Conservation (phyloP, 2,888 invertebrate species). For the Sarcophaga rosellei region DNA sequence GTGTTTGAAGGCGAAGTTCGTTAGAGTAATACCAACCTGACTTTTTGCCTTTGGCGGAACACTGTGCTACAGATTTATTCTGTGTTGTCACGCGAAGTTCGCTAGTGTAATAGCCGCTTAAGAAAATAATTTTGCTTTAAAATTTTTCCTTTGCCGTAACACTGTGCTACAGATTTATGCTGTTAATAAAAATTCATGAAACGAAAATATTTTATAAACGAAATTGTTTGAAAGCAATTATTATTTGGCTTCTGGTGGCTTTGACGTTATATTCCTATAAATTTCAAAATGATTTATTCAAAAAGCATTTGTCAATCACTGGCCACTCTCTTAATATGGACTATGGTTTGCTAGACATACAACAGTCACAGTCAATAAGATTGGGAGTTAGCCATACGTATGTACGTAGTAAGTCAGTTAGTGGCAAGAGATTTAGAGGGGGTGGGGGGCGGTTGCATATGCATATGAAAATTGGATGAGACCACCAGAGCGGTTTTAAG, state of each 20-base stretch:
- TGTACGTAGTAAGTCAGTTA: too few species aligned
- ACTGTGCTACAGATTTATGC: neutral
- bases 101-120: too few species aligned
- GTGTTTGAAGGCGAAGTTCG: too few species aligned
- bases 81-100: neutral
- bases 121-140: neutral
- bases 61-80: neutral
- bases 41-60: neutral
- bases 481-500: conserved; percentile 48
- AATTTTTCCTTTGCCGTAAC: neutral
- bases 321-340: neutral
- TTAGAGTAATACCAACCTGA: too few species aligned
- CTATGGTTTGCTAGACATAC: neutral
- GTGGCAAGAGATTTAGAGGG: too few species aligned
- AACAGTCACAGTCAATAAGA: neutral
- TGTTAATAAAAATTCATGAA: neutral
- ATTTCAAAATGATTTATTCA: conserved; percentile 65
- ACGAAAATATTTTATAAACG: conserved; percentile 10
- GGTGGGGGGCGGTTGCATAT: too few species aligned
- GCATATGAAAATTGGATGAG: conserved; percentile 20
- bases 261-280: conserved; percentile 50
- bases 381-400: too few species aligned
- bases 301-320: conserved; percentile 58
- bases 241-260: conserved; percentile 48
- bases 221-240: conserved; percentile 35